Conservation (phyloP, 2,888 invertebrate species). For the Apamea crenata region DNA sequence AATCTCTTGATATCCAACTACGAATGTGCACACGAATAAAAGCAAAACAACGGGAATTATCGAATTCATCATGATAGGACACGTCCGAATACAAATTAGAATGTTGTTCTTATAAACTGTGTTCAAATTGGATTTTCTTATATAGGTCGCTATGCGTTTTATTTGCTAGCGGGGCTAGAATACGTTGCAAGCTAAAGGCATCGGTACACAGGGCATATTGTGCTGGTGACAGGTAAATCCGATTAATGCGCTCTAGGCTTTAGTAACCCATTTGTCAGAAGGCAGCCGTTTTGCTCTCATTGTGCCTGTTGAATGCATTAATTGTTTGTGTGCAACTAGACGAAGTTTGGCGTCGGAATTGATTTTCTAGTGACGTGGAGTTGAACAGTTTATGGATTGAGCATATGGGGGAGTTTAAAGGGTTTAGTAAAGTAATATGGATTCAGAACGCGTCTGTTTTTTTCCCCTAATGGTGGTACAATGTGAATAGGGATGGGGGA, state of each 20-base stretch:
- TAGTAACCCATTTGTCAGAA: constrained; percentile 29
- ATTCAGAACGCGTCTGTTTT: not conserved
- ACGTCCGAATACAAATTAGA: constrained; percentile 14
- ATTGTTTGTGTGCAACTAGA: constrained; percentile 2
- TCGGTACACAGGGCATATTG: not conserved
- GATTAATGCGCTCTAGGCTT: constrained; percentile 20
- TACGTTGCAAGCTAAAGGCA: constrained; percentile 14
- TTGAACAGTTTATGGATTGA: constrained; percentile 12
- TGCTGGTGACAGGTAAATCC: constrained; percentile 38
- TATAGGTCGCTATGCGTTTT: constrained; percentile 17
- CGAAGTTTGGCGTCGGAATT: constrained; percentile 31
- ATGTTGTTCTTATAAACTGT: not conserved
- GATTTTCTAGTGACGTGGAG: constrained; percentile 30
- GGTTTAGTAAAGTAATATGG: constrained; percentile 5
- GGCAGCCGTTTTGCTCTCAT: constrained; percentile 26
- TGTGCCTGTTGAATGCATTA: constrained; percentile 50
- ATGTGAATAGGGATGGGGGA: not conserved
- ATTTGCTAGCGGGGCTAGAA: not conserved
- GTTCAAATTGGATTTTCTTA: not conserved
- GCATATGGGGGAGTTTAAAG: constrained; percentile 12
- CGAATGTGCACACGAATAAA: constrained; percentile 8
- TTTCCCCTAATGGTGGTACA: not conserved
- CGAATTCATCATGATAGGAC: constrained; percentile 20
- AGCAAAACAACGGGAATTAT: not conserved
- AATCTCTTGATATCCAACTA: constrained; percentile 36